A percentile compares a stretch with the other conserved stretches of the same genome.
These are phyloP conservation scores for Blomia tropicalis DNA, from an alignment of 2,888 invertebrate species.

Conservation along the genomic window DNA sequence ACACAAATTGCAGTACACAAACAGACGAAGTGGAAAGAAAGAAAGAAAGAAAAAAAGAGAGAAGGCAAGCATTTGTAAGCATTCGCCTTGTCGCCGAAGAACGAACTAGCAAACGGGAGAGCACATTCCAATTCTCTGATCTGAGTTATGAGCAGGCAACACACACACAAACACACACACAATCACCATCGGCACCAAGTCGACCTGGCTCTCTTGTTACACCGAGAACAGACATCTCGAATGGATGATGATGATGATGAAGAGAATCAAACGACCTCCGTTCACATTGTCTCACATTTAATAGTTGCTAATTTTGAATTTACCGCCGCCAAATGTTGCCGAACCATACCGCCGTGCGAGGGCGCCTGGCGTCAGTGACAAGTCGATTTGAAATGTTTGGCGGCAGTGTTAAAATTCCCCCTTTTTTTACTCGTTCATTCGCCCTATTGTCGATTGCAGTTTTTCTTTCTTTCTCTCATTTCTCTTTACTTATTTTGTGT, in stretches of 20 bases:
- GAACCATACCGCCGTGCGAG: neutral
- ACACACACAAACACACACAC: neutral
- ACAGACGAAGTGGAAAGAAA: no score
- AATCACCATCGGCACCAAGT: neutral
- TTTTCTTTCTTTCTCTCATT: neutral
- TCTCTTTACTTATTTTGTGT: no score
- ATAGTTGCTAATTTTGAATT: neutral
- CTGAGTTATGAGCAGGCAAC: no score
- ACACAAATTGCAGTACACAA: constrained; percentile 1
- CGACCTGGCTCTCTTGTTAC: no score
- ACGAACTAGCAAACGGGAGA: no score
- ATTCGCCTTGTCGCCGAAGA: neutral
- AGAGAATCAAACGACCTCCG: no score
- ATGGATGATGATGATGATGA: no score
- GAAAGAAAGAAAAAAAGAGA: no score
- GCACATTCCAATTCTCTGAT: constrained; percentile 12
- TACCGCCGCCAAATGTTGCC: no score
- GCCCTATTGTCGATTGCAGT: neutral
- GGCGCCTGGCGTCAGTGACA: neutral
- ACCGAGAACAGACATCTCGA: no score
- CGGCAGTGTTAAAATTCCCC: neutral
- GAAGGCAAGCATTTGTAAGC: neutral
- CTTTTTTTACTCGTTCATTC: neutral
- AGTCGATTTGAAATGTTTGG: neutral
- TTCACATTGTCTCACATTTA: neutral